Conservation (phyloP, 1,140 invertebrate genomes). For the Drosophila virilis region DNA sequence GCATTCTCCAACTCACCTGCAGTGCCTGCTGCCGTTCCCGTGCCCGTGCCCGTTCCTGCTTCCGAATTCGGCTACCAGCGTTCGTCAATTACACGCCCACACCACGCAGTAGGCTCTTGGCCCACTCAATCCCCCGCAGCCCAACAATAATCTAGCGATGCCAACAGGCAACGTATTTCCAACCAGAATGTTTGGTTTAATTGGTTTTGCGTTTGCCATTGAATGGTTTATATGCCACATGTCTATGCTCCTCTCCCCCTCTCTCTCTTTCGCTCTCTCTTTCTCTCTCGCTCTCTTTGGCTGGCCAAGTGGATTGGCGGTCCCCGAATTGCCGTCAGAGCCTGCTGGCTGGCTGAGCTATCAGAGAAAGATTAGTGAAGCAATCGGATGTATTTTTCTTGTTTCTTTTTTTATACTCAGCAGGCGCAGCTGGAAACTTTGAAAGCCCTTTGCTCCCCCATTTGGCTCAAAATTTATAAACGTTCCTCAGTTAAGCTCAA, state of each 20-base stretch:
- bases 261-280: slow-evolving; percentile 13
- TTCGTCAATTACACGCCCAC: slow-evolving; percentile 49
- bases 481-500: slow-evolving; percentile 6
- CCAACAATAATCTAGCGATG: slow-evolving; percentile 47
- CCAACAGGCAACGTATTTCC: slow-evolving; percentile 59
- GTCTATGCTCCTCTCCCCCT: slow-evolving; percentile 10
- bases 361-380: slow-evolving; percentile 2
- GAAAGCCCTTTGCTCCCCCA: background rate
- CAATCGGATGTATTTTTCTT: background rate
- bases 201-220: slow-evolving; percentile 74
- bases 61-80: slow-evolving; percentile 28
- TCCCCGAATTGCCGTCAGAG: background rate
- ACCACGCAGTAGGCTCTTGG: background rate
- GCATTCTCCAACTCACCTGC: slow-evolving; percentile 20
- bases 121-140: background rate
- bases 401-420: slow-evolving; percentile 10
- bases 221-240: slow-evolving; percentile 60
- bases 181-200: slow-evolving; percentile 78
- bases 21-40: slow-evolving; percentile 16
- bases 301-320: slow-evolving; percentile 19
- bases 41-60: background rate
- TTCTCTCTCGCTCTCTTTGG: background rate
- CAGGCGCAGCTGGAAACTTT: slow-evolving; percentile 10
- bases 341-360: background rate
- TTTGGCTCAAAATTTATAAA: background rate